Evolutionary conservation across 2,113 vertebrate genomes (phyloP), one percentile per base, ranked within the genome.

Genomic region (Murina feae): DNA sequence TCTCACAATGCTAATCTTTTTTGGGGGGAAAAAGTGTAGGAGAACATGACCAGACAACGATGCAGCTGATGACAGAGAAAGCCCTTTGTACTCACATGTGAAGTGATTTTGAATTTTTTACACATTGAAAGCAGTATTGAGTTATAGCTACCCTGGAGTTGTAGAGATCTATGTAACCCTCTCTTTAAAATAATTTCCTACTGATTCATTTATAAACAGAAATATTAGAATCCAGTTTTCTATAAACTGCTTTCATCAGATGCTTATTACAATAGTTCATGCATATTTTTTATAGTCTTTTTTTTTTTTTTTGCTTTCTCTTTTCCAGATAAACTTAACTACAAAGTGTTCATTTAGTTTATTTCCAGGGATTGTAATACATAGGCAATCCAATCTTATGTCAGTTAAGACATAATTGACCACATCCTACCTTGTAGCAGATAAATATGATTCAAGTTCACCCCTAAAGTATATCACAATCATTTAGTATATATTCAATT

Each of bases 151-250:
- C 8, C 9, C 3, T 78, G 13, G 80, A 17, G 1, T 71, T 84
- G 9, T 83, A 66, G 86, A 88, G 63, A 86, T 47, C 78, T 86
- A 47, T 51, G 47, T 49, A 95, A 90, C 51, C n/a, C 23, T 85
- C 51, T 89, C 16, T 95, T 65, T 63, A 58, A 79, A 95, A 80
- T 91, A 89, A 30, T 72, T 87, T 76, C 58, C 60, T 79, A 86
- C 75, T 93, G 85, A 83, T 86, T 94, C 21, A 89, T 86, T 28
- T 75, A 80, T 51, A 91, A 86, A 35, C 35, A 88, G 37, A 83
- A 83, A 66, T 94, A 95, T 74, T 90, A 90, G 25, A 80, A 94
- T 76, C 58, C 39, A 79, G 76, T 91, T 96, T 94, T 63, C 53
- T 37, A 14, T 35, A 51, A 88, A 94, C 12, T 39, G 6, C 10